These are phyloP conservation scores for Dendrolimus houi DNA, from an alignment of 2,888 invertebrate species.

Conservation along the genomic window DNA sequence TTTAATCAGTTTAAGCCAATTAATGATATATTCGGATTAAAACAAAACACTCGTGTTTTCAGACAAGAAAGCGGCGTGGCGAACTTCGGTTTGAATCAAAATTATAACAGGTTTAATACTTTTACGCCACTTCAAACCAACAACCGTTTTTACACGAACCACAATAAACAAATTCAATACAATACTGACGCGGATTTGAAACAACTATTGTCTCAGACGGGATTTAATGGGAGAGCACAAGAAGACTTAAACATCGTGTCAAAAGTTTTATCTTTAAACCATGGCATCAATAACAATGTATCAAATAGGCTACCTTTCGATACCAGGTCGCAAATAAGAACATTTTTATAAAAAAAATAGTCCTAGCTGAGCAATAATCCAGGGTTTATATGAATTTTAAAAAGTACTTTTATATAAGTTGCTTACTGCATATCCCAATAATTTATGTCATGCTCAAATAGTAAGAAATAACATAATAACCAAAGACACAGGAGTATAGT, in stretches of 20 bases:
- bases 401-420: background rate
- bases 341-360: slow-evolving; percentile 16
- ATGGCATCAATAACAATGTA: slow-evolving; percentile 74
- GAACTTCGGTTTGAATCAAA: slow-evolving; percentile 77
- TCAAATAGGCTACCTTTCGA: slow-evolving; percentile 61
- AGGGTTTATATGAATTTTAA: background rate
- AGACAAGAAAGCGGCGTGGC: slow-evolving; percentile 77
- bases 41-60: slow-evolving; percentile 63
- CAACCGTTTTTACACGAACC: slow-evolving; percentile 34
- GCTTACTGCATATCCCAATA: background rate
- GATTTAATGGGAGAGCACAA: slow-evolving; percentile 77
- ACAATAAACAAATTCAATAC: slow-evolving; percentile 48
- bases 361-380: background rate
- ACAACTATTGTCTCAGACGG: slow-evolving; percentile 79
- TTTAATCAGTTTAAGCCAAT: slow-evolving; percentile 43
- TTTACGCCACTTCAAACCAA: slow-evolving; percentile 43
- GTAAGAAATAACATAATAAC: background rate
- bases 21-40: slow-evolving; percentile 42
- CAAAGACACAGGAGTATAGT: background rate
- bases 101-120: slow-evolving; percentile 51
- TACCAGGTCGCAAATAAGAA: slow-evolving; percentile 50
- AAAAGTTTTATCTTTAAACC: slow-evolving; percentile 87
- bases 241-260: slow-evolving; percentile 89
- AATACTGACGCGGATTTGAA: slow-evolving; percentile 77
- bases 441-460: background rate